These are phyloP conservation scores for Cantharis lateralis DNA, from an alignment of 2,888 invertebrate species.

Conservation along the genomic window DNA sequence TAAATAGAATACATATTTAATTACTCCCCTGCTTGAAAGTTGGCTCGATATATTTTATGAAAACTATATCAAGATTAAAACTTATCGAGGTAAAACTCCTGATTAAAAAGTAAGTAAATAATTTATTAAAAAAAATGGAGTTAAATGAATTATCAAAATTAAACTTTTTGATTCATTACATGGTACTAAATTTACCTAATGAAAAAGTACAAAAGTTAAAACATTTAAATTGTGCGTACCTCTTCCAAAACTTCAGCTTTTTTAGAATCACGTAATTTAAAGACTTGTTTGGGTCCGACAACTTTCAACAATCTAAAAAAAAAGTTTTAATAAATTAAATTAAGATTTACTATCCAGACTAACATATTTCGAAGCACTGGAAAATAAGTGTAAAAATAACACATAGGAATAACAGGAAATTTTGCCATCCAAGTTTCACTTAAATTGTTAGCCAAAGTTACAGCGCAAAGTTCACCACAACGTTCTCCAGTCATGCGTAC, in stretches of 20 bases:
- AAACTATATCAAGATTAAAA: too few species aligned
- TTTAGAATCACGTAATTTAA: conserved; percentile 56
- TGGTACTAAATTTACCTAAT: too few species aligned
- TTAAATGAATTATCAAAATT: too few species aligned
- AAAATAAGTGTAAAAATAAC: conserved; percentile 65
- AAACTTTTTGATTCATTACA: too few species aligned
- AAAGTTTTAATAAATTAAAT: not conserved
- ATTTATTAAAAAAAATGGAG: not conserved
- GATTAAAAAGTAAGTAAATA: not conserved
- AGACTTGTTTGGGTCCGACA: conserved; percentile 52
- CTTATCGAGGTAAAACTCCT: not conserved
- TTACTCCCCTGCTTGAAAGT: too few species aligned
- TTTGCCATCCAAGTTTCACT: conserved; percentile 72
- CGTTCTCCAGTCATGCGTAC: conserved; percentile 62
- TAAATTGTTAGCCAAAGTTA: conserved; percentile 64
- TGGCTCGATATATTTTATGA: too few species aligned
- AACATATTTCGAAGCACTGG: conserved; percentile 59
- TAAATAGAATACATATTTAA: too few species aligned
- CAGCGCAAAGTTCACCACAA: conserved; percentile 63
- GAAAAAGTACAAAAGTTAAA: too few species aligned
- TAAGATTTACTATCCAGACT: conserved; percentile 50
- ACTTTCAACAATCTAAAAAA: conserved; percentile 51
- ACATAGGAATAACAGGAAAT: conserved; percentile 64
- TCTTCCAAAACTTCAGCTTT: conserved; percentile 39
- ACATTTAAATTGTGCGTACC: conserved; percentile 44